A percentile compares a stretch with the other conserved stretches of the same genome.
These are phyloP conservation scores for Eriosoma lanigerum DNA, from an alignment of 1,140 invertebrate genomes.

Conservation along the genomic window DNA sequence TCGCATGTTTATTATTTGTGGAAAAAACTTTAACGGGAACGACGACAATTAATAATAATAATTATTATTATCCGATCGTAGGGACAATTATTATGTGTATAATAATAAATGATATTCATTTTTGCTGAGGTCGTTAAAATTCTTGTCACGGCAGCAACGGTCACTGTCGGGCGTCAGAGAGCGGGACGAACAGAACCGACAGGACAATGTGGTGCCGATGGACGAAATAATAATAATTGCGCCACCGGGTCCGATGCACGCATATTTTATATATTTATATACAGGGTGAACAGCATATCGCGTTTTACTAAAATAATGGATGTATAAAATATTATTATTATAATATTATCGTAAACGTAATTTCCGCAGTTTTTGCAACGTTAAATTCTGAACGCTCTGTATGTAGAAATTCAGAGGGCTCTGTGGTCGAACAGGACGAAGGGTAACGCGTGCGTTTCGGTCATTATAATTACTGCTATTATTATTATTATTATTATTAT, in stretches of 20 bases:
- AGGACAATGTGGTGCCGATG: neutral
- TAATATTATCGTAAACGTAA: no score
- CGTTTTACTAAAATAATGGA: no score
- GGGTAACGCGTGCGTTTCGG: neutral
- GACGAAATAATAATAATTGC: conserved; percentile 11
- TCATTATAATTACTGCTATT: conserved; percentile 39
- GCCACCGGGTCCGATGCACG: neutral
- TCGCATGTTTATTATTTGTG: no score
- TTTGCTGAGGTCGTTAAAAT: conserved; percentile 40
- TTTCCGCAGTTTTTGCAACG: no score
- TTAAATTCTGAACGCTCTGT: neutral
- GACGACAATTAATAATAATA: neutral
- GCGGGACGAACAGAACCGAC: neutral
- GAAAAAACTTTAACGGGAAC: no score
- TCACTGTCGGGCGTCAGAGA: neutral
- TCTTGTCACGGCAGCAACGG: neutral
- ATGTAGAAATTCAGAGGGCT: neutral
- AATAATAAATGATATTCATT: neutral
- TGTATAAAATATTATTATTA: no score
- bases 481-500: neutral
- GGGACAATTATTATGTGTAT: neutral
- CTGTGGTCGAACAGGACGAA: neutral
- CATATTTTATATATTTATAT: no score
- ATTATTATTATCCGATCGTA: neutral
- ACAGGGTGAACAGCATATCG: no score